Conservation (phyloP, 2,888 invertebrate genomes). For the Stictocephala bisonia region DNA sequence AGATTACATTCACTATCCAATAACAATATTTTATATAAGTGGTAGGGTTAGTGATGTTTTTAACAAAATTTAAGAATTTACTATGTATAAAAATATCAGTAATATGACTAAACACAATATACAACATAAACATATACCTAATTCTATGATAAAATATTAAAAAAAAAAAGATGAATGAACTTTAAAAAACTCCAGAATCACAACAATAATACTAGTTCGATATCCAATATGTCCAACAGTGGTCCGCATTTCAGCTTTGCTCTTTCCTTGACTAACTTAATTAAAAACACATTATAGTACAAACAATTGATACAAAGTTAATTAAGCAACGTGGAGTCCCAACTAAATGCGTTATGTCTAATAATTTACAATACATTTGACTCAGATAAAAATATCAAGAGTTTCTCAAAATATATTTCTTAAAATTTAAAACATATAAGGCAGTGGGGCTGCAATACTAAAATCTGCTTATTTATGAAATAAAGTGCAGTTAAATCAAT, state of each 20-base stretch:
- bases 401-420: too few relatives aligned
- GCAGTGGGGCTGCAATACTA: too few relatives aligned
- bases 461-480: too few relatives aligned
- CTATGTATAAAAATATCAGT: slow-evolving; percentile 45
- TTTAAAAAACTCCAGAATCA: slow-evolving; percentile 5
- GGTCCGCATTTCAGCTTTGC: slow-evolving; percentile 12
- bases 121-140: slow-evolving; percentile 35
- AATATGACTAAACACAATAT: slow-evolving; percentile 45
- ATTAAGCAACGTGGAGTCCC: too few relatives aligned
- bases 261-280: too few relatives aligned
- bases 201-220: slow-evolving; percentile 32
- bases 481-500: too few relatives aligned
- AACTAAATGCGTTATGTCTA: too few relatives aligned
- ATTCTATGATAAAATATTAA: slow-evolving; percentile 15
- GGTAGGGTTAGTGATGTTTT: slow-evolving; percentile 19
- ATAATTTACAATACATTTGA: too few relatives aligned
- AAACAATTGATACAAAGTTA: too few relatives aligned
- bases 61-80: slow-evolving; percentile 41
- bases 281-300: too few relatives aligned
- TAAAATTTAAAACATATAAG: too few relatives aligned
- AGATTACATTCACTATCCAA: slow-evolving; percentile 9
- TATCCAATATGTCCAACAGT: slow-evolving; percentile 13
- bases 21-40: slow-evolving; percentile 33
- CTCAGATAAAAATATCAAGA: too few relatives aligned
- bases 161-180: neutral